phyloP scores from a whole-genome alignment of 2,888 invertebrate species.

The Tetropium fuscum region DNA sequence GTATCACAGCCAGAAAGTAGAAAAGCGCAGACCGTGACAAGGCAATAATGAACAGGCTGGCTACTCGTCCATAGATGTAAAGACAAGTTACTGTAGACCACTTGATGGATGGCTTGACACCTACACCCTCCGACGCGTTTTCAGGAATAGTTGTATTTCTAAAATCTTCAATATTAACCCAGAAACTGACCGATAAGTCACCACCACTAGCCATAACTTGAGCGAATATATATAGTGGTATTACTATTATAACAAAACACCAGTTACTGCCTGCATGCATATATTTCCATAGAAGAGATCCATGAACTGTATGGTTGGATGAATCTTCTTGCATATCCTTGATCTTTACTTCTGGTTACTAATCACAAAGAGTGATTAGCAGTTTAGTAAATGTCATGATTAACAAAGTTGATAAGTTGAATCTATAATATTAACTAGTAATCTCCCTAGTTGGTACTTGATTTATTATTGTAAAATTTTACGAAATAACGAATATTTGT shows the following conservation, averaged over 20 bases:
- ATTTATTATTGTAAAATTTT: too few relatives aligned
- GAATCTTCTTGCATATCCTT: conserved; percentile 70
- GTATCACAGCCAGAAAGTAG: conserved; percentile 72
- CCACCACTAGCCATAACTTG: conserved; percentile 75
- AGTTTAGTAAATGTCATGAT: neutral
- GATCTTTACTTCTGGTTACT: conserved; percentile 66
- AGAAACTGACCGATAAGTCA: conserved; percentile 82
- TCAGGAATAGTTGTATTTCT: conserved; percentile 24
- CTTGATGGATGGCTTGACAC: conserved; percentile 15
- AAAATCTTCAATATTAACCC: conserved; percentile 66
- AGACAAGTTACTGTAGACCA: conserved; percentile 68
- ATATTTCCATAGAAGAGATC: conserved; percentile 71
- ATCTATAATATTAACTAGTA: too few relatives aligned
- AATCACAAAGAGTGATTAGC: too few relatives aligned
- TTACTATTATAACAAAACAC: conserved; percentile 66
- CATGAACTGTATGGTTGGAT: conserved; percentile 73
- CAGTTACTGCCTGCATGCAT: conserved; percentile 70
- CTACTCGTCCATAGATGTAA: conserved; percentile 70
- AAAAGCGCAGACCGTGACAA: conserved; percentile 74
- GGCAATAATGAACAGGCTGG: conserved; percentile 67
- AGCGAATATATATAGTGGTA: conserved; percentile 70
- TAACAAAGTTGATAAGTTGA: too few relatives aligned
- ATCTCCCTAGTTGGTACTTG: too few relatives aligned
- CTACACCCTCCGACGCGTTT: conserved; percentile 28
- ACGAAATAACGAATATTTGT: too few relatives aligned